Base-by-base conservation (phyloP, 2,888 invertebrate species). In the Lasioglossum marginatum region DNA sequence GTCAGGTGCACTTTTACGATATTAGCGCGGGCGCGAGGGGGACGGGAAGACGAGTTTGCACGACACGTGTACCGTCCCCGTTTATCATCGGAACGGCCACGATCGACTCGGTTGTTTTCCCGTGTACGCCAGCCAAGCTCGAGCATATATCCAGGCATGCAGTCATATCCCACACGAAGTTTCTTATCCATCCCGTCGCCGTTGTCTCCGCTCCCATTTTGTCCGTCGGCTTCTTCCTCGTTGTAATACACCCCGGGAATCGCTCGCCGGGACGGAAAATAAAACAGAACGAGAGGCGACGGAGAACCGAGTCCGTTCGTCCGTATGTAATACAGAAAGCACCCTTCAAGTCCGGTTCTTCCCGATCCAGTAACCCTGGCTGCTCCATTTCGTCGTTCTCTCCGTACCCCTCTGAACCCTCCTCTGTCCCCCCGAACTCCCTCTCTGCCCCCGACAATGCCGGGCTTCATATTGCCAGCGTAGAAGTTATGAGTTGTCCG, bases 241-340 rank as follows among this genome's bases (percentile, higher is more conserved):
- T 74, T 63, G 74, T 71, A 77, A 79, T 77, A 80, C 73, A 85
- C 60, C 77, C 52, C 60, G 79, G 77, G 72, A 75, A 77, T 85
- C 87, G 86, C 78, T 86, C 77, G 79, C 52, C 81, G n/a, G 81
- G 76, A 77, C 82, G 76, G 74, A 76, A 87, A 87, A 86, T 87
- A 82, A 82, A 86, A 81, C 77, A 45, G 83, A 76, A 77, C 37
- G 79, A 75, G 77, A 45, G 37, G 75, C 43, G 77, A 45, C 45
- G 66, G 81, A 12, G 63, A 68, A 79, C 72, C 78, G 80, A 72
- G 57, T 83, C 77, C 83, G 76, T 77, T 87, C 81, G 83, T 83
- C 87, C 87, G 87, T 83, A 77, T 70, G 86, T 87, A 87, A 87
- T 87, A 83, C 81, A 81, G 78, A 87, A 81, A 86, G 83, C 79